These are phyloP conservation scores for Watsonalla binaria DNA, from an alignment of 2,888 invertebrate genomes.

Conservation along the genomic window DNA sequence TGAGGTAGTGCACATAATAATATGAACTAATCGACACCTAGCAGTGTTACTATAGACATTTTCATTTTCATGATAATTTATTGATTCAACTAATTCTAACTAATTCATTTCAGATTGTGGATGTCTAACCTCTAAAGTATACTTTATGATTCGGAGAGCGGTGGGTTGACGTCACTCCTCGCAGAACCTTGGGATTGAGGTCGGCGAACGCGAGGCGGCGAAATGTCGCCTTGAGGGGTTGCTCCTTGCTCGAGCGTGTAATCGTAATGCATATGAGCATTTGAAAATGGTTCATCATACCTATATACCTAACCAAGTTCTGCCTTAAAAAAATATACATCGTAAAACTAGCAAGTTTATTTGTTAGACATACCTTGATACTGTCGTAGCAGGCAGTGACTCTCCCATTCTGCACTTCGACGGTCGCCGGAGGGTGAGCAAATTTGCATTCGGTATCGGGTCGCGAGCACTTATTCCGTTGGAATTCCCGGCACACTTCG, in stretches of 20 bases:
- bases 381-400: slow-evolving; percentile 99
- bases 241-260: slow-evolving; percentile 46
- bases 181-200: slow-evolving; percentile 71
- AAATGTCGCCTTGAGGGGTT: slow-evolving; percentile 64
- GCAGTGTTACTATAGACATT: no score
- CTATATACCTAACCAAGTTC: no score
- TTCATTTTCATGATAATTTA: no score
- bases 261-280: slow-evolving; percentile 35
- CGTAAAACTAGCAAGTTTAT: background rate
- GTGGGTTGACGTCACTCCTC: slow-evolving; percentile 65
- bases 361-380: slow-evolving; percentile 92
- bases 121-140: slow-evolving; percentile 67
- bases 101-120: slow-evolving; percentile 1
- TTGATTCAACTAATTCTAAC: no score
- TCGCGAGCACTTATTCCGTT: slow-evolving; percentile 99
- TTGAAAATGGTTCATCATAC: no score
- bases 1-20: no score
- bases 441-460: slow-evolving; percentile 99
- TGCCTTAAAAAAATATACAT: background rate
- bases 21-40: no score
- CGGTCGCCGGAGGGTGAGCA: slow-evolving; percentile 99
- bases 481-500: slow-evolving; percentile 99
- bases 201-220: slow-evolving; percentile 63
- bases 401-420: slow-evolving; percentile 99
- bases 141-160: slow-evolving; percentile 48